Percentiles rank a stretch among this genome's conserved stretches.
Evolutionary conservation across 2,888 invertebrate genomes (phyloP).

Genomic region (Asteroscopus sphinx): DNA sequence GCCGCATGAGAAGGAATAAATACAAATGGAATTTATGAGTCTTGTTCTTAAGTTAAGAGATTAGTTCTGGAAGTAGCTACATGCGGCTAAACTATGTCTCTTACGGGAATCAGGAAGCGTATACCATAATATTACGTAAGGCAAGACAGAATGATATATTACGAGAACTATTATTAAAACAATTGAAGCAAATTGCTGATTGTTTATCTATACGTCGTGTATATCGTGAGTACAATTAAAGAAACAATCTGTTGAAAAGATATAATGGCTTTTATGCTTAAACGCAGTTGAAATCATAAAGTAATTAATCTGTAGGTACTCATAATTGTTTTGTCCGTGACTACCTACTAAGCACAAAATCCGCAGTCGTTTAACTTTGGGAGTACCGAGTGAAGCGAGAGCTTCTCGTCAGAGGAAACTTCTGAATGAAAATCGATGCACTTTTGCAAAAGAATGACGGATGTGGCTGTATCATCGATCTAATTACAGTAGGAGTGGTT

Average conservation of each 20-base stretch:
- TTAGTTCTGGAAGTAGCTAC: background rate
- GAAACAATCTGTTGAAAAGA: conserved; percentile 57
- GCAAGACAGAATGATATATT: conserved; percentile 48
- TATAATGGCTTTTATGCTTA: conserved; percentile 48
- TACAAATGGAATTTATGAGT: background rate
- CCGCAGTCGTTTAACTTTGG: conserved; percentile 15
- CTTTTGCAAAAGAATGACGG: no score
- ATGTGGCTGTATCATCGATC: no score
- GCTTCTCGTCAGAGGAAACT: background rate
- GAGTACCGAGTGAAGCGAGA: conserved; percentile 1
- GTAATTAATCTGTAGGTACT: conserved; percentile 50
- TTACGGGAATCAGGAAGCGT: conserved; percentile 42
- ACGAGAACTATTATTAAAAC: conserved; percentile 55
- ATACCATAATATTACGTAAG: conserved; percentile 32
- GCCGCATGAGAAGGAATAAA: background rate
- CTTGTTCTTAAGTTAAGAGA: background rate
- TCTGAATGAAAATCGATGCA: no score
- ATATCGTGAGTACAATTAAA: conserved; percentile 58
- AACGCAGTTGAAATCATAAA: conserved; percentile 46
- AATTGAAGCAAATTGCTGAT: conserved; percentile 60
- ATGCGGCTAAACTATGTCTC: background rate
- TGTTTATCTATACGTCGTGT: conserved; percentile 54
- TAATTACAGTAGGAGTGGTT: no score
- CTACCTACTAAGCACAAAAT: conserved; percentile 19
- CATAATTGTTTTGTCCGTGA: conserved; percentile 45